phyloP scores from a whole-genome alignment of 2,113 vertebrate species.

The Hippoglossus stenolepis region DNA sequence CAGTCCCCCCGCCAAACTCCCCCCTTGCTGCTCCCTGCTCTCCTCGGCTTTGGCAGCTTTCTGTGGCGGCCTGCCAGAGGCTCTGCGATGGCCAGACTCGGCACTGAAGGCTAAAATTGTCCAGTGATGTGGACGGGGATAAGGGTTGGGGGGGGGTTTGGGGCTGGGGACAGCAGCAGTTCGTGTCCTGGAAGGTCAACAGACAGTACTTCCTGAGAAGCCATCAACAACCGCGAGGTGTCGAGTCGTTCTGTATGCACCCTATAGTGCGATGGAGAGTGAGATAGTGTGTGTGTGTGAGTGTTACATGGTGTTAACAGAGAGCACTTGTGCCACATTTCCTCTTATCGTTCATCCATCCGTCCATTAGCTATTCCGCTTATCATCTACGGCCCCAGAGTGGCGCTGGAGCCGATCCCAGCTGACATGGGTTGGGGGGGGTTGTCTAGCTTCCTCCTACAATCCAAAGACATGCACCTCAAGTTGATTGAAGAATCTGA shows the following conservation, averaged over 20 bases:
- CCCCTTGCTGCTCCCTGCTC: conserved; percentile 47
- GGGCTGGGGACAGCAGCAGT: conserved; percentile 4
- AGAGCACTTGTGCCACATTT: conserved; percentile 4
- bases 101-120: conserved; percentile 74
- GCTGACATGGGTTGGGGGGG: neutral
- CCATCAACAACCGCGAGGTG: conserved; percentile 35
- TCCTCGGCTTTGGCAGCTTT: conserved; percentile 66
- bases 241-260: conserved; percentile 15
- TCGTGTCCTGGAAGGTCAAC: conserved; percentile 54
- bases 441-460: too few relatives aligned
- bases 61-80: conserved; percentile 67
- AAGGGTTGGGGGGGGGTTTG: conserved; percentile 33
- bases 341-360: conserved; percentile 1
- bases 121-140: conserved; percentile 69
- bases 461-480: too few relatives aligned
- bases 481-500: too few relatives aligned
- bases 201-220: conserved; percentile 33
- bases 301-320: conserved; percentile 37
- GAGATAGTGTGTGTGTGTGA: conserved; percentile 7
- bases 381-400: neutral
- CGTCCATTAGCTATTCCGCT: neutral
- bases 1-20: conserved; percentile 2
- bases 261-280: conserved; percentile 38
- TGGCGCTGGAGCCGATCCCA: neutral
- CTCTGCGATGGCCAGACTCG: conserved; percentile 62